These are phyloP conservation scores for Dastarcus helophoroides DNA, from an alignment of 2,888 invertebrate genomes.

Conservation along the genomic window DNA sequence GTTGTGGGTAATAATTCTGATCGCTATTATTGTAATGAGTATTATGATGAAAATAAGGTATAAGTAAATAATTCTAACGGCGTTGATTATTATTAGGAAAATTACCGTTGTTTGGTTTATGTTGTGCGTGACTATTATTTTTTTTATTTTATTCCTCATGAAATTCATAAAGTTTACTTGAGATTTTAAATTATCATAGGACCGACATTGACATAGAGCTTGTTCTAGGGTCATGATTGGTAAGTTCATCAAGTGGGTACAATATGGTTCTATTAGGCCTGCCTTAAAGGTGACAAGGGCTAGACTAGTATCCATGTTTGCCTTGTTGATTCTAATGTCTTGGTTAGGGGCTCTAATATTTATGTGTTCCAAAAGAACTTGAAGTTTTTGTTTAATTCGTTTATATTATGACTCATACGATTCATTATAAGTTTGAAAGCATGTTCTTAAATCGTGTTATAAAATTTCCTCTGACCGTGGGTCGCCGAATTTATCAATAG, in stretches of 20 bases:
- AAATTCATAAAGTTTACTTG: slow-evolving; percentile 12
- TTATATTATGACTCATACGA: slow-evolving; percentile 14
- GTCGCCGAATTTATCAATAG: slow-evolving; percentile 13
- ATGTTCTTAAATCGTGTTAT: slow-evolving; percentile 12
- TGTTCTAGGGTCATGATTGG: slow-evolving; percentile 9
- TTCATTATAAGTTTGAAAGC: slow-evolving; percentile 13
- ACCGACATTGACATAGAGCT: slow-evolving; percentile 11
- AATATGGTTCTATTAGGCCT: slow-evolving; percentile 12
- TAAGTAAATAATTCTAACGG: no score
- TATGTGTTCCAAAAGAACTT: slow-evolving; percentile 15
- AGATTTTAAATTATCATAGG: slow-evolving; percentile 12
- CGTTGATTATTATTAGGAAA: no score
- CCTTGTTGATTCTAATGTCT: slow-evolving; percentile 9
- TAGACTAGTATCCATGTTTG: slow-evolving; percentile 10
- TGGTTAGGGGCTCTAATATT: slow-evolving; percentile 4
- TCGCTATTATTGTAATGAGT: no score
- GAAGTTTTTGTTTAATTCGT: slow-evolving; percentile 15
- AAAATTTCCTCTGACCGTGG: slow-evolving; percentile 12
- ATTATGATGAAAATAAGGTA: no score
- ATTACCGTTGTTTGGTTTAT: no score
- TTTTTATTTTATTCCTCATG: slow-evolving; percentile 2
- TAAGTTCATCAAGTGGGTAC: slow-evolving; percentile 11
- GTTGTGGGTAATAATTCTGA: no score
- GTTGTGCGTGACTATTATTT: no score
- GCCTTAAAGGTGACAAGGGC: slow-evolving; percentile 10